Evolutionary conservation across 2,888 invertebrate genomes (phyloP).

Genomic region (Phorcus lineatus): DNA sequence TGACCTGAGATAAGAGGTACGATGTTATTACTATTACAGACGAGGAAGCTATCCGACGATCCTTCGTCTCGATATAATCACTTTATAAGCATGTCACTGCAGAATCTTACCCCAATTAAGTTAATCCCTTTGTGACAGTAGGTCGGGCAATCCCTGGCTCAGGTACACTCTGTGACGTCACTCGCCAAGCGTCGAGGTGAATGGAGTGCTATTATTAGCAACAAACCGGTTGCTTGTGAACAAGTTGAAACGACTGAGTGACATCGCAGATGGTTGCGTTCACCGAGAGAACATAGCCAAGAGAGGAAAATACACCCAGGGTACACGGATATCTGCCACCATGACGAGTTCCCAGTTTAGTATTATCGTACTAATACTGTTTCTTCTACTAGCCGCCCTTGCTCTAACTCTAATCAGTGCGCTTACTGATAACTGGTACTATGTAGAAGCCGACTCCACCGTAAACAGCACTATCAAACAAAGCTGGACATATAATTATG

Average conservation of each 20-base stretch:
- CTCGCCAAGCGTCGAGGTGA: not conserved
- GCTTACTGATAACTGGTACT: slow-evolving; percentile 28
- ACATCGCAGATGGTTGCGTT: not conserved
- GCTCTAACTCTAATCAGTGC: slow-evolving; percentile 18
- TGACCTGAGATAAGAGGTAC: too few relatives aligned
- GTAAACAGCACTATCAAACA: not conserved
- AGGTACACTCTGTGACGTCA: not conserved
- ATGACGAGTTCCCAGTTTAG: slow-evolving; percentile 13
- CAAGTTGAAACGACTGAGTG: slow-evolving; percentile 3
- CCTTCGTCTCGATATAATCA: not conserved
- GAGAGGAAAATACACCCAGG: not conserved
- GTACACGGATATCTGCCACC: not conserved
- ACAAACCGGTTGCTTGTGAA: slow-evolving; percentile 17
- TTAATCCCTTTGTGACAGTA: not conserved
- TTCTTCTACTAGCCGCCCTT: slow-evolving; percentile 24
- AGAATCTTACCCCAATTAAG: not conserved
- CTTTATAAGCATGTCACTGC: not conserved
- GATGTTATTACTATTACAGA: too few relatives aligned
- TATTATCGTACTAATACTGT: slow-evolving; percentile 10
- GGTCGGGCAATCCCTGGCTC: too few relatives aligned
- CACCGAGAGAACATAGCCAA: not conserved
- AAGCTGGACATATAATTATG: slow-evolving; percentile 27
- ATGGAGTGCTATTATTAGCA: slow-evolving; percentile 14
- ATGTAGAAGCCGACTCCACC: not conserved
- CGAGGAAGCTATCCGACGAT: too few relatives aligned